These are phyloP conservation scores for Atethmia centrago DNA, from an alignment of 2,888 invertebrate genomes.

Conservation along the genomic window DNA sequence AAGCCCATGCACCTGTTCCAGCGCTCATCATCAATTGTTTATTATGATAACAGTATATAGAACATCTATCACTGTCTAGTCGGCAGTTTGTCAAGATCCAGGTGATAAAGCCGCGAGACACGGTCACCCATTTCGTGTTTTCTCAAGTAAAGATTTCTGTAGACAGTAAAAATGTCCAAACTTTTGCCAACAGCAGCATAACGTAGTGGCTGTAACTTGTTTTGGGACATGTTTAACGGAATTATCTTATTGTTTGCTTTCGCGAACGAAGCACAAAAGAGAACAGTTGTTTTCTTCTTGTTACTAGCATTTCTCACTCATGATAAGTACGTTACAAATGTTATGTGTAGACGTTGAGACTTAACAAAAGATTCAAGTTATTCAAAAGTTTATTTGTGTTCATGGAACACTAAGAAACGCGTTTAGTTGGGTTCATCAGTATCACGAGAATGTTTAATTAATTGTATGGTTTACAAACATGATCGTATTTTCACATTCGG, in stretches of 20 bases:
- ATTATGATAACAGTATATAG: slow-evolving; percentile 72
- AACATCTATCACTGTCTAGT: slow-evolving; percentile 70
- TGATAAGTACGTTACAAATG: slow-evolving; percentile 57
- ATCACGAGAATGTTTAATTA: slow-evolving; percentile 3
- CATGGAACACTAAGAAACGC: slow-evolving; percentile 18
- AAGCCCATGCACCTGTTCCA: slow-evolving; percentile 52
- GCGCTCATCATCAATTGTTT: slow-evolving; percentile 63
- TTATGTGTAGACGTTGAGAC: slow-evolving; percentile 30
- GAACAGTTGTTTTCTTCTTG: slow-evolving; percentile 65
- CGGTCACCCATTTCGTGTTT: slow-evolving; percentile 72
- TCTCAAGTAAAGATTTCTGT: slow-evolving; percentile 72
- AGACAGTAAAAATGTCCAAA: slow-evolving; percentile 83
- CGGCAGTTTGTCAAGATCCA: slow-evolving; percentile 78
- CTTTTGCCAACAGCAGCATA: slow-evolving; percentile 75
- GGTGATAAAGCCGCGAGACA: slow-evolving; percentile 71
- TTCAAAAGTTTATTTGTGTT: slow-evolving; percentile 27
- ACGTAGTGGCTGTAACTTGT: slow-evolving; percentile 77
- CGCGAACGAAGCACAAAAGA: slow-evolving; percentile 62
- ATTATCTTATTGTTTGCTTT: slow-evolving; percentile 75
- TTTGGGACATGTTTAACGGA: slow-evolving; percentile 74
- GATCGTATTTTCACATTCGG: slow-evolving; percentile 11
- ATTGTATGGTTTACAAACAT: slow-evolving; percentile 18
- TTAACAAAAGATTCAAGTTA: slow-evolving; percentile 43
- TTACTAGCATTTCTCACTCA: slow-evolving; percentile 58
- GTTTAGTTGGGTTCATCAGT: slow-evolving; percentile 12